Conservation (phyloP, 2,113 vertebrate species). For the Amblyornis subalaris region DNA sequence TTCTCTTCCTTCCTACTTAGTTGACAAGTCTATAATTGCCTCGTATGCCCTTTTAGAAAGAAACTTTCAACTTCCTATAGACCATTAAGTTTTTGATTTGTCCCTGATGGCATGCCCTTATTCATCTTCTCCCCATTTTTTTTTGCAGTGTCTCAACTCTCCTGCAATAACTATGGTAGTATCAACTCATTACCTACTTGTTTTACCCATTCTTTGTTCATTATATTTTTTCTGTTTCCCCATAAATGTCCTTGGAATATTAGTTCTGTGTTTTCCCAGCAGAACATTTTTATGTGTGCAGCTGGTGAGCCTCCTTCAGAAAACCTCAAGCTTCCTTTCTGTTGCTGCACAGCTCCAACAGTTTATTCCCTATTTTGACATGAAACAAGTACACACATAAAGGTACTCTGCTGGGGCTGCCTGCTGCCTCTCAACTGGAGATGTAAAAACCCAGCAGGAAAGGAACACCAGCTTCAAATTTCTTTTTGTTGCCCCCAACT, state of each 20-base stretch:
- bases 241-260: conserved; percentile 47
- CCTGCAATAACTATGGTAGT: neutral
- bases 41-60: neutral
- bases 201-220: conserved; percentile 19
- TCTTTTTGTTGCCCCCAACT: conserved; percentile 49
- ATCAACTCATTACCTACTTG: conserved; percentile 38
- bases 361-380: conserved; percentile 60
- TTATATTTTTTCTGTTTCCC: conserved; percentile 10
- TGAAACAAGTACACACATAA: conserved; percentile 44
- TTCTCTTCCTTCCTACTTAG: neutral
- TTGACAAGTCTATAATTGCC: conserved; percentile 1
- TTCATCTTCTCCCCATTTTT: neutral
- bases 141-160: neutral
- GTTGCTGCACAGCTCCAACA: conserved; percentile 2
- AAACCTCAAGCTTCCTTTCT: conserved; percentile 26
- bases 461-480: conserved; percentile 39
- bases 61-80: neutral
- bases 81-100: conserved; percentile 28
- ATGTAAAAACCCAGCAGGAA: conserved; percentile 60
- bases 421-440: conserved; percentile 63
- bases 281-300: conserved; percentile 47
- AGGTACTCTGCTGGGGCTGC: conserved; percentile 60
- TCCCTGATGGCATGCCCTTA: neutral
- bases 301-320: conserved; percentile 54
- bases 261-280: conserved; percentile 30